phyloP scores from a whole-genome alignment of 2,888 invertebrate genomes.

The Sarcophaga caerulescens region DNA sequence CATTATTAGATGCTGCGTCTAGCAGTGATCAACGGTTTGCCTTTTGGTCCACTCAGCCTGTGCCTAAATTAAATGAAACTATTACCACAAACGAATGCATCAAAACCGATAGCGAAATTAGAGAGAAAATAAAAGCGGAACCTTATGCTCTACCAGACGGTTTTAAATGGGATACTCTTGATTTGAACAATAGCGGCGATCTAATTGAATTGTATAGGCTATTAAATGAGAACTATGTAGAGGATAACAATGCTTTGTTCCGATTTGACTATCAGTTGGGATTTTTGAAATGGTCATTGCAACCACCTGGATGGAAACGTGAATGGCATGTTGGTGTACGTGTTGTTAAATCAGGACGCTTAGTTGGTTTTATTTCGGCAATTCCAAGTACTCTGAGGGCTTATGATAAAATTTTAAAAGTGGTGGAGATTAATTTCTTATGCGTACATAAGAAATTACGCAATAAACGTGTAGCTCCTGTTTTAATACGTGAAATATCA shows the following conservation, averaged over 20 bases:
- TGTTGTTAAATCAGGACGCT: slow-evolving; percentile 93
- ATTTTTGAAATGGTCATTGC: slow-evolving; percentile 98
- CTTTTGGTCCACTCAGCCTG: slow-evolving; percentile 99
- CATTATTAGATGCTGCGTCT: slow-evolving; percentile 74
- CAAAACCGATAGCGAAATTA: slow-evolving; percentile 91
- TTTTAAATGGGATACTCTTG: slow-evolving; percentile 98
- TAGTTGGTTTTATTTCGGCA: slow-evolving; percentile 99
- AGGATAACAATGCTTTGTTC: slow-evolving; percentile 99
- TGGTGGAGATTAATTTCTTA: slow-evolving; percentile 99
- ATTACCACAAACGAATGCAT: slow-evolving; percentile 95
- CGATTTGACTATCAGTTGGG: slow-evolving; percentile 99
- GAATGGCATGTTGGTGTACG: slow-evolving; percentile 98
- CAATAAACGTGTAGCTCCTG: slow-evolving; percentile 98
- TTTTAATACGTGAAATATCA: slow-evolving; percentile 98
- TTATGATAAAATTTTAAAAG: slow-evolving; percentile 91
- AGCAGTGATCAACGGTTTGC: slow-evolving; percentile 85
- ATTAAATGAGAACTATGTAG: slow-evolving; percentile 99
- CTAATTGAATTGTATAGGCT: slow-evolving; percentile 96
- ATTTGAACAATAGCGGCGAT: slow-evolving; percentile 92
- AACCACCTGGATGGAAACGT: slow-evolving; percentile 97
- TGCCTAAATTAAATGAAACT: slow-evolving; percentile 98
- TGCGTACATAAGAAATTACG: slow-evolving; percentile 99
- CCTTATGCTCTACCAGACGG: slow-evolving; percentile 96
- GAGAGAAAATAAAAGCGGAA: slow-evolving; percentile 90
- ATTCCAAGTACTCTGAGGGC: slow-evolving; percentile 96